phyloP scores from a whole-genome alignment of 2,888 invertebrate genomes.

The Escarpia spicata region DNA sequence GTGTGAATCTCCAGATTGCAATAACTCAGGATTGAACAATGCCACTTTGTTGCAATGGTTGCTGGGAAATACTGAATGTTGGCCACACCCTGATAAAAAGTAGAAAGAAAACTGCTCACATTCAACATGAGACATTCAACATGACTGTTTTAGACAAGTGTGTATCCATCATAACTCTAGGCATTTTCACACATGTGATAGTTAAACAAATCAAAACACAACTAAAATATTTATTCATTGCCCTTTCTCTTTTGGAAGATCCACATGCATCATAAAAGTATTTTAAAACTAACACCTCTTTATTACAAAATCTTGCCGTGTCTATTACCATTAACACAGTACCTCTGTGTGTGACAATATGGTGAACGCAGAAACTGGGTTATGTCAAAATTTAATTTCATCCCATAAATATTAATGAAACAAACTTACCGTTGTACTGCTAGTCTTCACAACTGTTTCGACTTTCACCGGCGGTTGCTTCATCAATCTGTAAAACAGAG shows the following conservation, averaged over 20 bases:
- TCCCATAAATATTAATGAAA: not conserved
- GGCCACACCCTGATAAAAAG: not conserved
- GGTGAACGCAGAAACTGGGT: not conserved
- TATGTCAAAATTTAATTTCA: not conserved
- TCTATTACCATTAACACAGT: not conserved
- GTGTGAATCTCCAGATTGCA: not conserved
- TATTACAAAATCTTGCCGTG: not conserved
- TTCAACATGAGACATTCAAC: not conserved
- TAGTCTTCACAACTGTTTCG: not conserved
- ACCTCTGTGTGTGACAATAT: not conserved
- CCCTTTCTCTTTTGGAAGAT: not conserved
- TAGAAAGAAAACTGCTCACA: not conserved
- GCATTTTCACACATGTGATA: not conserved
- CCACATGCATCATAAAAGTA: not conserved
- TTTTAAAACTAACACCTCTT: not conserved
- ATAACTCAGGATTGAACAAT: not conserved
- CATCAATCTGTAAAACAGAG: slow-evolving; percentile 10
- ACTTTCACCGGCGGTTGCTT: not conserved
- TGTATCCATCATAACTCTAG: not conserved
- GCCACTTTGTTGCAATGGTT: not conserved
- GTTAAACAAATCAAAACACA: not conserved
- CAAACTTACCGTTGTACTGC: slow-evolving; percentile 1
- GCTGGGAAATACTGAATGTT: not conserved
- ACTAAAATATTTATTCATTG: not conserved
- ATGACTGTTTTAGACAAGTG: not conserved